Evolutionary conservation across 2,797 vertebrate genomes (phyloP).

Genomic region (Bryconaethiops microstoma): DNA sequence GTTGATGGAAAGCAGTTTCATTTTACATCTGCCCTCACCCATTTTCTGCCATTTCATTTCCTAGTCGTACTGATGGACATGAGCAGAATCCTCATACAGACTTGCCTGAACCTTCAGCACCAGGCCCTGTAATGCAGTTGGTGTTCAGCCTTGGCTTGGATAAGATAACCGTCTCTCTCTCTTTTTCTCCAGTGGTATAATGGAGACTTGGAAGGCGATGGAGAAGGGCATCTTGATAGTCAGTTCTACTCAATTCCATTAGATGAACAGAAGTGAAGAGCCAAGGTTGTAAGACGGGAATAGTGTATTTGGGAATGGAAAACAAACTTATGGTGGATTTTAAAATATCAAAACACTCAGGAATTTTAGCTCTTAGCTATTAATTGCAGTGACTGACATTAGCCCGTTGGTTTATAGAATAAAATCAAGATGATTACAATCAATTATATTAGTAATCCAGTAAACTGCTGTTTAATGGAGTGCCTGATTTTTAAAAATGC

Average conservation of each 20-base stretch:
- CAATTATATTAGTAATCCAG: neutral
- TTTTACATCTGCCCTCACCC: neutral
- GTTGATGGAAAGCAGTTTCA: neutral
- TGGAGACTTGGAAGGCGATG: constrained; percentile 19
- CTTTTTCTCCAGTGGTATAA: neutral
- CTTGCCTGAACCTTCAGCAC: constrained; percentile 22
- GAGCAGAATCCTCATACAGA: neutral
- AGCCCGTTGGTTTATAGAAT: neutral
- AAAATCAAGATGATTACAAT: neutral
- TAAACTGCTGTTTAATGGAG: no score
- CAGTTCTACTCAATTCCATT: neutral
- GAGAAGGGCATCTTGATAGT: constrained; percentile 21
- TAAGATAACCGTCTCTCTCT: constrained; percentile 50
- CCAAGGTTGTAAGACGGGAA: neutral
- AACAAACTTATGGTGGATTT: neutral
- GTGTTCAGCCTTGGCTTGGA: constrained; percentile 54
- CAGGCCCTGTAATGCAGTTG: constrained; percentile 25
- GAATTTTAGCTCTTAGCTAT: no score
- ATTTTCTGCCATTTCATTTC: neutral
- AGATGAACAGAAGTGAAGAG: neutral
- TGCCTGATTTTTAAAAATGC: no score
- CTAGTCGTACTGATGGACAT: neutral
- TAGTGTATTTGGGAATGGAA: neutral
- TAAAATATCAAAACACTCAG: neutral
- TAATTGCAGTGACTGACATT: no score